A percentile compares a stretch with the other conserved stretches of the same genome.
These are phyloP conservation scores for Nezara viridula DNA, from an alignment of 2,888 invertebrate species.

Conservation along the genomic window DNA sequence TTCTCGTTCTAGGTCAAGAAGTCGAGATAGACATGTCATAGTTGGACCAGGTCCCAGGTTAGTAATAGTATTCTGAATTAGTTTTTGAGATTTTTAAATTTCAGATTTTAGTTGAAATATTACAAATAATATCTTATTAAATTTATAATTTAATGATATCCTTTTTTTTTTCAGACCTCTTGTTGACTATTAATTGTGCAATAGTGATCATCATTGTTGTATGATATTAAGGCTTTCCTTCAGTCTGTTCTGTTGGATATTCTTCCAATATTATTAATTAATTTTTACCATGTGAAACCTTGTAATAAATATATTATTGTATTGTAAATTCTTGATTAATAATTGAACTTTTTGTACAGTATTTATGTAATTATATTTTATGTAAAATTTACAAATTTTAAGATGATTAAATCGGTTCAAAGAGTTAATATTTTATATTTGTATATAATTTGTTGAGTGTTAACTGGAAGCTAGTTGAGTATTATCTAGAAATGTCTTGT, in stretches of 20 bases:
- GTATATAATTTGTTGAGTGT: neutral
- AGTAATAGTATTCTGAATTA: neutral
- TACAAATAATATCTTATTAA: neutral
- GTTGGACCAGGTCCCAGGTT: slow-evolving; percentile 52
- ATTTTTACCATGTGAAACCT: slow-evolving; percentile 10
- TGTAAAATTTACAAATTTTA: slow-evolving; percentile 8
- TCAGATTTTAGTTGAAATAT: neutral
- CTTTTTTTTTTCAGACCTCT: slow-evolving; percentile 55
- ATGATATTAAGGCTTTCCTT: neutral
- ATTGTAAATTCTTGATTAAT: slow-evolving; percentile 6
- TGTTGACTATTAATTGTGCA: slow-evolving; percentile 52
- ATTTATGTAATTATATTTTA: slow-evolving; percentile 5
- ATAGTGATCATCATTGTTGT: neutral
- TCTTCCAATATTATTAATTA: slow-evolving; percentile 28
- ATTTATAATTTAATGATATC: neutral
- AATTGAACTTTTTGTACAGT: slow-evolving; percentile 17
- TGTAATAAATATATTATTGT: slow-evolving; percentile 30
- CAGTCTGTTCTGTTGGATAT: slow-evolving; percentile 27
- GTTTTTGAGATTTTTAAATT: neutral
- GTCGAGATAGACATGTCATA: slow-evolving; percentile 36
- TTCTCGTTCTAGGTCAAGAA: slow-evolving; percentile 51
- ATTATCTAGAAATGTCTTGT: neutral
- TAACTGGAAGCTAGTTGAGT: neutral
- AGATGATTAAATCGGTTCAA: neutral
- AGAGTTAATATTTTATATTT: neutral